Evolutionary conservation across 2,888 invertebrate species (phyloP).

Genomic region (Alsophila aescularia): DNA sequence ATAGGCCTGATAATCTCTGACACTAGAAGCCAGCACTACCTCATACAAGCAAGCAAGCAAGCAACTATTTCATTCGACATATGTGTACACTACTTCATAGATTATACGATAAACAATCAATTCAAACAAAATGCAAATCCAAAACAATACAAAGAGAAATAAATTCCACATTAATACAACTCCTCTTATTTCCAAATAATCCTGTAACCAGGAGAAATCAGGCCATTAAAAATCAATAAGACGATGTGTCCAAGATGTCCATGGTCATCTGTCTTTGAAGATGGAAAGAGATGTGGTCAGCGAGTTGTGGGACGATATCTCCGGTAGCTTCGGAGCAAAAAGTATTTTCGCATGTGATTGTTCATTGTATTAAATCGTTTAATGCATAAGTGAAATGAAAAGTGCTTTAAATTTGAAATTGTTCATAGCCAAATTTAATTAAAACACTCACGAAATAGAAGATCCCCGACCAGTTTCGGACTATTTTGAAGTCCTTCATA

Average conservation of each 20-base stretch:
- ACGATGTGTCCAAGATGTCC: constrained; percentile 19
- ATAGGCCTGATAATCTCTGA: too few species aligned
- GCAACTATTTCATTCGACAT: too few species aligned
- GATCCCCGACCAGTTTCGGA: too few species aligned
- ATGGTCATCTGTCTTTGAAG: constrained; percentile 27
- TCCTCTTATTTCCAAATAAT: constrained; percentile 32
- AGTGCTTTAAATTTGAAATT: constrained; percentile 30
- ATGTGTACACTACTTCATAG: too few species aligned
- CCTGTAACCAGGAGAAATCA: constrained; percentile 44
- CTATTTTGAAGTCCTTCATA: too few species aligned
- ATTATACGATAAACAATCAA: background rate
- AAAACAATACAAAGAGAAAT: constrained; percentile 32
- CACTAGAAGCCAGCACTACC: too few species aligned
- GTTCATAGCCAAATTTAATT: too few species aligned
- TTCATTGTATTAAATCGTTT: constrained; percentile 81
- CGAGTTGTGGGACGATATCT: constrained; percentile 62
- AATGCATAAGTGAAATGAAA: constrained; percentile 52
- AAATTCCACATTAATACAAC: constrained; percentile 30
- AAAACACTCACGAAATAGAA: too few species aligned
- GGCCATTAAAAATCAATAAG: constrained; percentile 64
- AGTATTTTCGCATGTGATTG: constrained; percentile 59
- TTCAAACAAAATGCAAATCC: constrained; percentile 17
- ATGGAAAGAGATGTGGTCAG: constrained; percentile 46
- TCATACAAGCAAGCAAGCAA: too few species aligned
- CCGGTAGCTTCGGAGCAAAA: constrained; percentile 66